These are phyloP conservation scores for Lumbricus terrestris DNA, from an alignment of 2,888 invertebrate species.

Conservation along the genomic window DNA sequence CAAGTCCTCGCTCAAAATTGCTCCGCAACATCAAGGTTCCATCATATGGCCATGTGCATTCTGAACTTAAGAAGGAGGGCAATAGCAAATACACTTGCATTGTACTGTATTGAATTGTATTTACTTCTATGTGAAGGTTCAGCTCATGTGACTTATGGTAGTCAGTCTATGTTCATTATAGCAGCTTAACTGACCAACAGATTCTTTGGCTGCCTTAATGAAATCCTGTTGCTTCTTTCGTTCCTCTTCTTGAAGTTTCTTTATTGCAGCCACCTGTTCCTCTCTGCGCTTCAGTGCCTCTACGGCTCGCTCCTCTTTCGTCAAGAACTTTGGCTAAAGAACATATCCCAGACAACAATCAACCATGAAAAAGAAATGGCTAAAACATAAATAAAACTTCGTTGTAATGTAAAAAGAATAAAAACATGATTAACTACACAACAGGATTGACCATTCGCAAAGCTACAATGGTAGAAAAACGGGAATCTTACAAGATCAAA, in stretches of 20 bases:
- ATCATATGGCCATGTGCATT: too few species aligned
- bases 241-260: conserved; percentile 72
- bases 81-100: too few species aligned
- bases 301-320: conserved; percentile 89
- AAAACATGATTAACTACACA: background rate
- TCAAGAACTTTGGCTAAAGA: conserved; percentile 82
- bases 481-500: too few species aligned
- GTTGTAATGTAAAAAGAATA: background rate
- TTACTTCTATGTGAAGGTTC: background rate
- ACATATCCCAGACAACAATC: background rate
- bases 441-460: background rate
- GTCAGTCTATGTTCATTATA: background rate
- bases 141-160: background rate
- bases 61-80: too few species aligned
- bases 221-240: conserved; percentile 67
- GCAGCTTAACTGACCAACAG: conserved; percentile 23
- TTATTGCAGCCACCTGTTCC: conserved; percentile 79
- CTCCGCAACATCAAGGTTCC: too few species aligned
- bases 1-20: too few species aligned
- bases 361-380: background rate
- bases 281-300: conserved; percentile 85
- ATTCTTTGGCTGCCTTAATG: conserved; percentile 58
- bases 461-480: background rate
- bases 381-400: background rate
- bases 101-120: too few species aligned